These are phyloP conservation scores for Corythoichthys intestinalis DNA, from an alignment of 2,113 vertebrate genomes.

Conservation along the genomic window DNA sequence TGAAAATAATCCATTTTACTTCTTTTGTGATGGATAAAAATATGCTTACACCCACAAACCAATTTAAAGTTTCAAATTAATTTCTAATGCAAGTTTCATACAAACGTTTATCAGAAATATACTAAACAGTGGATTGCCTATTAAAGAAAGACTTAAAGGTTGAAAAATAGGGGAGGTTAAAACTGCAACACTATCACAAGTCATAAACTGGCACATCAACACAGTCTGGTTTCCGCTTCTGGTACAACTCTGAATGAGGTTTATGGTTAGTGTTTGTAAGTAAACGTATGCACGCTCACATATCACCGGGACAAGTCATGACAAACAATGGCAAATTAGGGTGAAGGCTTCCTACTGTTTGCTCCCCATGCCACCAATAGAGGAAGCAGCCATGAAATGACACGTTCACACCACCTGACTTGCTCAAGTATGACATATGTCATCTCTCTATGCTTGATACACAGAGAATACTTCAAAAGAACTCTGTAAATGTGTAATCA, in stretches of 20 bases:
- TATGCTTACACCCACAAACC: background rate
- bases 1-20: too few species aligned
- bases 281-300: constrained; percentile 29
- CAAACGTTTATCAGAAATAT: background rate
- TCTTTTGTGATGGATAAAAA: background rate
- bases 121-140: background rate
- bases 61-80: background rate
- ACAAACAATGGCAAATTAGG: constrained; percentile 79
- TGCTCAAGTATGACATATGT: background rate
- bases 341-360: constrained; percentile 69
- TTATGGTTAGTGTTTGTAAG: constrained; percentile 16
- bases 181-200: constrained; percentile 28
- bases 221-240: background rate
- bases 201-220: constrained; percentile 6
- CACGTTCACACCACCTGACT: constrained; percentile 28
- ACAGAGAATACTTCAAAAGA: background rate
- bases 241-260: background rate
- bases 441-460: background rate
- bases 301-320: constrained; percentile 72
- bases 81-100: background rate
- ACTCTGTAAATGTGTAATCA: background rate
- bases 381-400: constrained; percentile 54
- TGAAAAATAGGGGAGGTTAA: constrained; percentile 7
- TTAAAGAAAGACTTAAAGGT: background rate
- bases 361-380: constrained; percentile 64